Conservation (phyloP, 2,113 vertebrate species). For the Arenaria interpres region DNA sequence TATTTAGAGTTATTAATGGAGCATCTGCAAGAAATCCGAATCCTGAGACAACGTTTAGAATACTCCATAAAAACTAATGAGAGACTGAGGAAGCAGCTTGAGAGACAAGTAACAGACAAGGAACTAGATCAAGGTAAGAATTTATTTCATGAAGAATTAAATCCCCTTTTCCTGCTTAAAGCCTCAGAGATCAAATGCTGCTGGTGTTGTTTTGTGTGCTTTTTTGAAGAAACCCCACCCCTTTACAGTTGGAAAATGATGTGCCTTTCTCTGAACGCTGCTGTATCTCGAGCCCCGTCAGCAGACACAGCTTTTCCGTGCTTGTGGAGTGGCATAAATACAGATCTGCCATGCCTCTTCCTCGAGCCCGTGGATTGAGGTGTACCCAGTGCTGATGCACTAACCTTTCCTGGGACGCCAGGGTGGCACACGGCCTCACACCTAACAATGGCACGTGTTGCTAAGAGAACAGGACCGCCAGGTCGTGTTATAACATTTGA, state of each 20-base stretch:
- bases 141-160: neutral
- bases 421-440: neutral
- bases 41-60: slow-evolving; percentile 87
- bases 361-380: neutral
- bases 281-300: neutral
- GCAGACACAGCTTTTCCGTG: neutral
- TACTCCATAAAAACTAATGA: slow-evolving; percentile 93
- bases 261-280: neutral
- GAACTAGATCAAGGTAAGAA: slow-evolving; percentile 83
- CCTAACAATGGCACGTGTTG: neutral
- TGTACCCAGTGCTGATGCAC: neutral
- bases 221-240: neutral
- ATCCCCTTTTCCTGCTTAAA: neutral
- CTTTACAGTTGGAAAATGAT: neutral
- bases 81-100: slow-evolving; percentile 87
- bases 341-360: neutral
- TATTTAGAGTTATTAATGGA: slow-evolving; percentile 87
- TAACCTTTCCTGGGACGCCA: neutral
- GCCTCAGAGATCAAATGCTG: neutral
- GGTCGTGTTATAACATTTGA: neutral
- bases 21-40: slow-evolving; percentile 91
- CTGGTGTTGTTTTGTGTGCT: neutral
- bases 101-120: slow-evolving; percentile 81
- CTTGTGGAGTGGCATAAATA: neutral
- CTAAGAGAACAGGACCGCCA: neutral